These are phyloP conservation scores for Dasysyrphus albostriatus DNA, from an alignment of 2,888 invertebrate genomes.

Conservation along the genomic window DNA sequence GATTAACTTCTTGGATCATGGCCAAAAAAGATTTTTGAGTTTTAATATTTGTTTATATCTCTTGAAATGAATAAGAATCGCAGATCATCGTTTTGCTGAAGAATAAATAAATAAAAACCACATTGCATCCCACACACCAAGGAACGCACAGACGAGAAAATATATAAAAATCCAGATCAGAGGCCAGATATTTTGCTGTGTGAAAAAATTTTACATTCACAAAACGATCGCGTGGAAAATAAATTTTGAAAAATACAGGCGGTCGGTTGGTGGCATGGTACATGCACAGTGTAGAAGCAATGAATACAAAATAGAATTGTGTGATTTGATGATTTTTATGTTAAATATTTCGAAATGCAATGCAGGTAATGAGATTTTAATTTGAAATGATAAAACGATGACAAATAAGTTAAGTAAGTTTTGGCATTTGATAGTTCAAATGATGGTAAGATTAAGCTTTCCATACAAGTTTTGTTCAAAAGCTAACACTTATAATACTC, in stretches of 20 bases:
- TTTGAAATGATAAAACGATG: neutral
- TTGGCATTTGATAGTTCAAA: too few species aligned
- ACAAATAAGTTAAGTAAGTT: neutral
- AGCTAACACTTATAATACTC: too few species aligned
- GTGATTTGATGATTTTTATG: neutral
- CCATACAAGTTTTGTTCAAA: too few species aligned
- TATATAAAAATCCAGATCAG: constrained; percentile 14
- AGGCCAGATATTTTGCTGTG: constrained; percentile 3
- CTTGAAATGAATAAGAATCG: constrained; percentile 44
- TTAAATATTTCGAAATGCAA: neutral
- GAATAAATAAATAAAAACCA: constrained; percentile 56
- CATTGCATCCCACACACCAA: constrained; percentile 41
- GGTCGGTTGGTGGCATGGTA: neutral
- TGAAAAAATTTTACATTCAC: constrained; percentile 8
- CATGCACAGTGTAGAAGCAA: neutral
- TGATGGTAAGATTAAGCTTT: too few species aligned
- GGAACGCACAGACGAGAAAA: constrained; percentile 16
- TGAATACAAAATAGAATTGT: neutral
- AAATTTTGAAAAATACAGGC: neutral
- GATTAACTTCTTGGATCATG: constrained; percentile 44
- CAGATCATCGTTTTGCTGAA: constrained; percentile 44
- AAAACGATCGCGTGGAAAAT: neutral
- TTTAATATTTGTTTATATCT: constrained; percentile 36
- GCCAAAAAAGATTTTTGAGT: constrained; percentile 35
- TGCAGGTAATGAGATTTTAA: neutral